These are phyloP conservation scores for Diplodus puntazzo DNA, from an alignment of 2,797 vertebrate genomes.

Conservation along the genomic window DNA sequence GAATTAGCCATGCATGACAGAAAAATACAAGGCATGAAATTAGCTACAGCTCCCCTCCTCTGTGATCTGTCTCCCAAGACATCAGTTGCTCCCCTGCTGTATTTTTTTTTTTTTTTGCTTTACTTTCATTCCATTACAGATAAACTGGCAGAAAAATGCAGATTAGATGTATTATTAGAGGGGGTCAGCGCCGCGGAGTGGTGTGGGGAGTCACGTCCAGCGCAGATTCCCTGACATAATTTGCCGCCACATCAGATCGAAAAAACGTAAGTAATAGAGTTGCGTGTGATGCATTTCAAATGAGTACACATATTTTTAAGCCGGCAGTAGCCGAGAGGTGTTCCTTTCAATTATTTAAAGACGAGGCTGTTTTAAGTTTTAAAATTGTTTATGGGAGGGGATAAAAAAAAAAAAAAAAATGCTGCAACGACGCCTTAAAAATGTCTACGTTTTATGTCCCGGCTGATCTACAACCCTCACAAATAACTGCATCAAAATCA, in stretches of 20 bases:
- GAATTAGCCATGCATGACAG: constrained; percentile 76
- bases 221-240: constrained; percentile 31
- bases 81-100: constrained; percentile 50
- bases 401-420: background rate
- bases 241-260: constrained; percentile 21
- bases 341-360: constrained; percentile 49
- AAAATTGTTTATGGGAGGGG: constrained; percentile 33
- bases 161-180: constrained; percentile 57
- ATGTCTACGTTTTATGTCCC: constrained; percentile 4
- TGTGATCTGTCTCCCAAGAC: constrained; percentile 63
- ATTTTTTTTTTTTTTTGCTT: constrained; percentile 8
- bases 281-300: constrained; percentile 33
- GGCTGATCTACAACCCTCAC: constrained; percentile 15
- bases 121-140: constrained; percentile 58
- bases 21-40: constrained; percentile 83
- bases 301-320: constrained; percentile 37
- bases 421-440: constrained; percentile 21
- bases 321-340: constrained; percentile 12
- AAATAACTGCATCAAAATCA: constrained; percentile 20
- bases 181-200: constrained; percentile 47
- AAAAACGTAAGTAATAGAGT: constrained; percentile 5
- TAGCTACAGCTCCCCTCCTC: constrained; percentile 72
- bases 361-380: constrained; percentile 17
- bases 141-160: constrained; percentile 67
- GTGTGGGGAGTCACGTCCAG: constrained; percentile 17